Percentiles rank a stretch among this genome's conserved stretches.
Conservation (phyloP, 2,113 vertebrate genomes). For the Mormyrus lacerda region DNA sequence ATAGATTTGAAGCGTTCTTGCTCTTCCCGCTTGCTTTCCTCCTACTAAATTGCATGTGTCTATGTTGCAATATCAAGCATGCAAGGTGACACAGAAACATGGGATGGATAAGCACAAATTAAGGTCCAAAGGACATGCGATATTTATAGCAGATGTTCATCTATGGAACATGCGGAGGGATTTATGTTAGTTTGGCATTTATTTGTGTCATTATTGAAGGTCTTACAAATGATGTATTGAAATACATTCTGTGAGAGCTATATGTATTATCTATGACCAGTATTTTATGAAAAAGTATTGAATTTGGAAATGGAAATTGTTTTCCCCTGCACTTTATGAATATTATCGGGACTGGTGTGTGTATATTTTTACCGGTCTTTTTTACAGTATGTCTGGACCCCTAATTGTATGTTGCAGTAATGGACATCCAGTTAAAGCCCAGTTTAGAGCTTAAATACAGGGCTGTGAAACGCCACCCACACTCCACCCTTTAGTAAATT, state of each 20-base stretch:
- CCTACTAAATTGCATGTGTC: neutral
- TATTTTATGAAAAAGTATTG: neutral
- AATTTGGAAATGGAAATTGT: neutral
- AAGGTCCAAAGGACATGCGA: neutral
- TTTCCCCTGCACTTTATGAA: neutral
- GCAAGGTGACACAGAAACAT: neutral
- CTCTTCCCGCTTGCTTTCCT: neutral
- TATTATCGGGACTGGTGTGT: neutral
- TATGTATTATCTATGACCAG: neutral
- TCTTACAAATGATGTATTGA: neutral
- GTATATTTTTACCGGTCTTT: neutral
- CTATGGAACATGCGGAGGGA: neutral
- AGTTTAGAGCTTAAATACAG: conserved; percentile 46
- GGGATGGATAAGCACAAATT: neutral
- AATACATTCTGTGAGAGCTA: neutral
- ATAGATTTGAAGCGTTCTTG: neutral
- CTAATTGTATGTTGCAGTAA: conserved; percentile 38
- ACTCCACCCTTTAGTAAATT: conserved; percentile 38
- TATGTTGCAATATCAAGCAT: neutral
- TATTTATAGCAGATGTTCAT: neutral
- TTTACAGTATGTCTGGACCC: conserved; percentile 17
- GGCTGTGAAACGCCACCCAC: conserved; percentile 33
- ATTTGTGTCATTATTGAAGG: neutral
- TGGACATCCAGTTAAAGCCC: conserved; percentile 32
- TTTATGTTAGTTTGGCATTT: neutral